phyloP scores from a whole-genome alignment of 1,140 invertebrate species.

The Drosophila varians region DNA sequence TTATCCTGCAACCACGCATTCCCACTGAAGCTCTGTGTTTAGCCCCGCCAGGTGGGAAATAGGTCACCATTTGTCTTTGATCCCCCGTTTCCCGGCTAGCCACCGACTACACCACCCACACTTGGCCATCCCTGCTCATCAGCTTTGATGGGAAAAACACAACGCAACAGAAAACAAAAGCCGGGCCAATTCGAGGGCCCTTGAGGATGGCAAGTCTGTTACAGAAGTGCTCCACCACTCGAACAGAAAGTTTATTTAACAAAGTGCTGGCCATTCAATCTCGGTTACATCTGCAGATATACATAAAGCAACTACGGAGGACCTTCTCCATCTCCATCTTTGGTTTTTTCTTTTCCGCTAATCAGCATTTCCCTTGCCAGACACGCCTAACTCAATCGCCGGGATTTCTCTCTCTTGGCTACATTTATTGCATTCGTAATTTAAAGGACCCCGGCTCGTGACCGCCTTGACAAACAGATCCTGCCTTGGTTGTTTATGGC shows the following conservation, averaged over 20 bases:
- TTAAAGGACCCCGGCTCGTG: slow-evolving; percentile 28
- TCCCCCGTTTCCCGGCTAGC: background rate
- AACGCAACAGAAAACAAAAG: slow-evolving; percentile 15
- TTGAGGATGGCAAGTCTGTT: slow-evolving; percentile 37
- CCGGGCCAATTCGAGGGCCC: slow-evolving; percentile 22
- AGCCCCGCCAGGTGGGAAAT: slow-evolving; percentile 9
- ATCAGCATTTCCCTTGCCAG: slow-evolving; percentile 49
- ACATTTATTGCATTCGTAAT: slow-evolving; percentile 71
- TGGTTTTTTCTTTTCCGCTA: slow-evolving; percentile 28
- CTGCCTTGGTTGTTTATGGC: slow-evolving; percentile 48
- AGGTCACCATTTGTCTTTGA: slow-evolving; percentile 31
- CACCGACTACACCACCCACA: background rate
- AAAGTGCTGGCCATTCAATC: slow-evolving; percentile 64
- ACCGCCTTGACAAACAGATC: slow-evolving; percentile 30
- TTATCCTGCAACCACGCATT: background rate
- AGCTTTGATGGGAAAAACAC: slow-evolving; percentile 20
- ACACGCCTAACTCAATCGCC: slow-evolving; percentile 49
- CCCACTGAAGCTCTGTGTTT: background rate
- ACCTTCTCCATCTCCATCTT: too few relatives aligned
- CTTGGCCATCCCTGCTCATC: slow-evolving; percentile 14
- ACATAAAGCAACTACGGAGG: background rate
- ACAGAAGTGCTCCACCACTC: slow-evolving; percentile 41
- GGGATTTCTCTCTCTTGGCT: slow-evolving; percentile 43
- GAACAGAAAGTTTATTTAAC: slow-evolving; percentile 69
- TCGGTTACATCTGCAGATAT: slow-evolving; percentile 15